Evolutionary conservation across 2,113 vertebrate genomes (phyloP).

Genomic region (Corythoichthys intestinalis): DNA sequence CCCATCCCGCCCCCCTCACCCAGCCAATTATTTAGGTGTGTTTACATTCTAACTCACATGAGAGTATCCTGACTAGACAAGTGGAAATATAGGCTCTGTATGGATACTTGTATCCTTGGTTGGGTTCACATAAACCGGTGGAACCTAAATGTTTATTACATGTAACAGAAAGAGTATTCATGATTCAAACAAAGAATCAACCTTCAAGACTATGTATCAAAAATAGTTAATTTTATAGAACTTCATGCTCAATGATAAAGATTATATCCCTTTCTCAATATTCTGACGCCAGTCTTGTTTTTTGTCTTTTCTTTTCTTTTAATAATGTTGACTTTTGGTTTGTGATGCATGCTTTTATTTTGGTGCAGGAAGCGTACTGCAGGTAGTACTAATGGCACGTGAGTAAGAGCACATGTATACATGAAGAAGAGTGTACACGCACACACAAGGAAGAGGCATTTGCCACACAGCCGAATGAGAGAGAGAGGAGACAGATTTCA

Average conservation of each 20-base stretch:
- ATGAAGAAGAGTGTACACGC: too few relatives aligned
- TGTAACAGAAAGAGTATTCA: conserved; percentile 2
- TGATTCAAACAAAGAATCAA: conserved; percentile 12
- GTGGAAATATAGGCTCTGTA: not conserved
- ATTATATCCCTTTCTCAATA: not conserved
- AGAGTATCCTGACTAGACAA: not conserved
- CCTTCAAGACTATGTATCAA: conserved; percentile 9
- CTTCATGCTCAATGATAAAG: conserved; percentile 33
- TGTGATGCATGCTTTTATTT: too few relatives aligned
- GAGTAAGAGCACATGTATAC: too few relatives aligned
- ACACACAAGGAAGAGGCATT: too few relatives aligned
- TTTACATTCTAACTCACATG: not conserved
- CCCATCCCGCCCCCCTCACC: too few relatives aligned
- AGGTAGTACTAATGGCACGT: too few relatives aligned
- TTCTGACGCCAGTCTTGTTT: not conserved
- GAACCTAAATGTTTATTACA: conserved; percentile 28
- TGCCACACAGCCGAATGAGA: too few relatives aligned
- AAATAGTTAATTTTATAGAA: conserved; percentile 24
- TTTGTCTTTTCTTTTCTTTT: too few relatives aligned
- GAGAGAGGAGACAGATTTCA: too few relatives aligned
- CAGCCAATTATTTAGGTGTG: conserved; percentile 9
- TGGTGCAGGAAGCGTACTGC: too few relatives aligned
- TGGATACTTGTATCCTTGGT: not conserved
- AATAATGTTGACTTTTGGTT: too few relatives aligned
- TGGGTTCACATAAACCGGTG: conserved; percentile 11